These are phyloP conservation scores for Bettongia penicillata DNA, from an alignment of 2,113 vertebrate genomes.

Conservation along the genomic window DNA sequence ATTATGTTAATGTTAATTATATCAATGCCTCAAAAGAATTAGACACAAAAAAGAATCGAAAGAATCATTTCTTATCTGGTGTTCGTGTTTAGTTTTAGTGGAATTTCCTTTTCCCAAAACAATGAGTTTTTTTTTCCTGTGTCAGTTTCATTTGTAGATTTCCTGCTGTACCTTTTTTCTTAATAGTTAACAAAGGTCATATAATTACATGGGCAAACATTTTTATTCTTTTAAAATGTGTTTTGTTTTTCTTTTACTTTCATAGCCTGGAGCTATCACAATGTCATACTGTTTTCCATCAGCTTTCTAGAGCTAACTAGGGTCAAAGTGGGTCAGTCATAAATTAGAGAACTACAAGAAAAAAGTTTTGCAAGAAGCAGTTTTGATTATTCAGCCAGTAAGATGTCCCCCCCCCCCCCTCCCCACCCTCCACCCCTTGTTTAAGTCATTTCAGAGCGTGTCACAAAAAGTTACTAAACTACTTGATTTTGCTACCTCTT, in stretches of 20 bases:
- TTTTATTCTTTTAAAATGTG: constrained; percentile 41
- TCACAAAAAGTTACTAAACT: background rate
- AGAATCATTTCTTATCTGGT: constrained; percentile 24
- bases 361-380: constrained; percentile 47
- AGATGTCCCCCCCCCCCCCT: constrained; percentile 56
- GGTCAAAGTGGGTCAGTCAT: constrained; percentile 60
- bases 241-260: constrained; percentile 68
- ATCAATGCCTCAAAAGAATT: constrained; percentile 6
- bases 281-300: constrained; percentile 61
- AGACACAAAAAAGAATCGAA: background rate
- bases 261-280: background rate
- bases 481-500: constrained; percentile 63
- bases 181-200: constrained; percentile 57
- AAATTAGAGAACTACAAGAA: constrained; percentile 68
- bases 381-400: constrained; percentile 47
- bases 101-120: constrained; percentile 27
- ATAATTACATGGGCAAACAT: constrained; percentile 58
- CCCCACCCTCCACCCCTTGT: no score
- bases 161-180: constrained; percentile 60
- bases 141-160: constrained; percentile 59
- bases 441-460: background rate
- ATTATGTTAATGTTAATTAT: constrained; percentile 9
- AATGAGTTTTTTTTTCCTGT: background rate
- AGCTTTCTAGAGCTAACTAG: constrained; percentile 23
- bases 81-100: constrained; percentile 49